These are phyloP conservation scores for Nycticryphes semicollaris DNA, from an alignment of 2,113 vertebrate genomes.

Conservation along the genomic window DNA sequence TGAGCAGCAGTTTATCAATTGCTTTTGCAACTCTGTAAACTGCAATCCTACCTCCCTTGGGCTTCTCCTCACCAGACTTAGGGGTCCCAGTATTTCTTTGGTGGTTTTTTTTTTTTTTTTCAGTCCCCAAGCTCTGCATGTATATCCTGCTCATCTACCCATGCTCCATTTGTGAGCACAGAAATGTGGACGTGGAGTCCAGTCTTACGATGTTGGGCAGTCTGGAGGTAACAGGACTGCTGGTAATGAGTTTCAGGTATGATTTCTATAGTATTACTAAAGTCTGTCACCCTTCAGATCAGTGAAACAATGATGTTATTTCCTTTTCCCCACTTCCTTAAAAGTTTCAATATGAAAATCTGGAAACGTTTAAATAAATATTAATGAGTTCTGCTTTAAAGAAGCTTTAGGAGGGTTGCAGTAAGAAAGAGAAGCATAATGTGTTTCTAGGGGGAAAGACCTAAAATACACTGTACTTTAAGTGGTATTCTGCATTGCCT, in stretches of 20 bases:
- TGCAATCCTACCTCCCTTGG: neutral
- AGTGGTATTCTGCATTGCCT: neutral
- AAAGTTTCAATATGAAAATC: neutral
- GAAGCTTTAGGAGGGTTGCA: neutral
- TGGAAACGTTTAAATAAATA: neutral
- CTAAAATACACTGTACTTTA: neutral
- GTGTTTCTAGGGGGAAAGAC: neutral
- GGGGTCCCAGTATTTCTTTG: no score
- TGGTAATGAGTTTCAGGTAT: neutral
- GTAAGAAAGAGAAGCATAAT: neutral
- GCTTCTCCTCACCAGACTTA: neutral
- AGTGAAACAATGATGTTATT: rapidly evolving
- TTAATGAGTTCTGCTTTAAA: neutral
- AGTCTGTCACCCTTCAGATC: neutral
- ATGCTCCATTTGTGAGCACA: neutral
- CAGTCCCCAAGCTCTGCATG: rapidly evolving
- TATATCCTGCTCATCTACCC: no score
- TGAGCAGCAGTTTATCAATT: rapidly evolving
- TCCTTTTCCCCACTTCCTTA: neutral
- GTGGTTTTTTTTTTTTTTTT: no score
- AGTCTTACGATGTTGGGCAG: neutral
- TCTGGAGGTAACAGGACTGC: neutral
- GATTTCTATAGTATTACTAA: neutral
- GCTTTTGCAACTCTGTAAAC: neutral
- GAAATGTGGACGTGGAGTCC: rapidly evolving